phyloP scores from a whole-genome alignment of 1,140 invertebrate genomes.

The Bombus cullumanus region DNA sequence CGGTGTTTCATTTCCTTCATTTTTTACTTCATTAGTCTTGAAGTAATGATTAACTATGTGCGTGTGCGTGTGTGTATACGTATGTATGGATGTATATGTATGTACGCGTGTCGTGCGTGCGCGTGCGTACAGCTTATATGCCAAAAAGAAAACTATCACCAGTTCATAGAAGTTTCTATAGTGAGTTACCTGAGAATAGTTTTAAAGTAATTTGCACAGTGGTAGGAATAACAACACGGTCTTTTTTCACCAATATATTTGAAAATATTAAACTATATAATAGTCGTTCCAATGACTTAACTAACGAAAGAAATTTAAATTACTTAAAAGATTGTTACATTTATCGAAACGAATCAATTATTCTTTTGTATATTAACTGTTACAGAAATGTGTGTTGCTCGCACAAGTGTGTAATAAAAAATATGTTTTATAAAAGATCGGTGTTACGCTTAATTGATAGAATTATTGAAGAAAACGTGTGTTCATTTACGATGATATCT shows the following conservation, averaged over 20 bases:
- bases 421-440: neutral
- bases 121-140: neutral
- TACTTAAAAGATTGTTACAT: no score
- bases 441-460: neutral
- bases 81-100: neutral
- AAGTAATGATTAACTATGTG: neutral
- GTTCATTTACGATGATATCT: neutral
- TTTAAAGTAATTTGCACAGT: neutral
- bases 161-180: neutral
- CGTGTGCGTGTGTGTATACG: neutral
- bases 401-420: neutral
- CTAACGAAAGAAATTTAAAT: no score
- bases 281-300: neutral
- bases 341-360: neutral
- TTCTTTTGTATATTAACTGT: neutral
- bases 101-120: no score
- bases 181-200: no score
- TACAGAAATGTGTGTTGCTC: neutral
- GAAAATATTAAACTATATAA: neutral
- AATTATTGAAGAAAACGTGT: neutral
- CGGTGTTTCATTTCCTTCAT: neutral
- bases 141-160: neutral
- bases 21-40: neutral
- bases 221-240: neutral
- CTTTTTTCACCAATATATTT: neutral